Evolutionary conservation across 2,797 vertebrate species (phyloP).

Genomic region (Poecile montanus): DNA sequence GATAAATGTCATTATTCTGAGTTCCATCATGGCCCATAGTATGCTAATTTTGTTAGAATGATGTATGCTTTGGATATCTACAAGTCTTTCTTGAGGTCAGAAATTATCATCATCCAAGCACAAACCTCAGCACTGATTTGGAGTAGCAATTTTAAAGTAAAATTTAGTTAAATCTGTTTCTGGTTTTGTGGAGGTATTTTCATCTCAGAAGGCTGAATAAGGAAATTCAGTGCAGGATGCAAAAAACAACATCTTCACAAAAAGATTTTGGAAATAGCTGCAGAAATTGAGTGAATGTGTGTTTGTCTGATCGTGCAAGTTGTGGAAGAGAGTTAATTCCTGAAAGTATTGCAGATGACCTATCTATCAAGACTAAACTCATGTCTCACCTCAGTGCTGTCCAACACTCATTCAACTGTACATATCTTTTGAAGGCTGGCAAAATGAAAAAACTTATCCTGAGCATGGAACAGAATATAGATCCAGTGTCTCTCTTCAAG

Average conservation of each 20-base stretch:
- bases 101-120: background rate
- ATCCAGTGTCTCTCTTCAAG: background rate
- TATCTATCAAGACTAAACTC: background rate
- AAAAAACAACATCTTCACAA: background rate
- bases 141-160: constrained; percentile 4
- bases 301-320: background rate
- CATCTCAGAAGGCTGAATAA: background rate
- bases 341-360: background rate
- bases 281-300: background rate
- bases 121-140: background rate
- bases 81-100: background rate
- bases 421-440: background rate
- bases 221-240: background rate
- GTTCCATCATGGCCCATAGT: background rate
- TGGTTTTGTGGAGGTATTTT: background rate
- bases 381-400: background rate
- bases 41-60: background rate
- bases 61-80: background rate
- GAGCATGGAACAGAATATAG: background rate
- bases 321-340: background rate
- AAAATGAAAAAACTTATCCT: background rate
- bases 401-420: background rate
- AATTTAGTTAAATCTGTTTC: constrained; percentile 10
- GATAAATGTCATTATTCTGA: background rate
- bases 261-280: background rate